Conservation (phyloP, 2,888 invertebrate species). For the Arrhopalites spinosus region DNA sequence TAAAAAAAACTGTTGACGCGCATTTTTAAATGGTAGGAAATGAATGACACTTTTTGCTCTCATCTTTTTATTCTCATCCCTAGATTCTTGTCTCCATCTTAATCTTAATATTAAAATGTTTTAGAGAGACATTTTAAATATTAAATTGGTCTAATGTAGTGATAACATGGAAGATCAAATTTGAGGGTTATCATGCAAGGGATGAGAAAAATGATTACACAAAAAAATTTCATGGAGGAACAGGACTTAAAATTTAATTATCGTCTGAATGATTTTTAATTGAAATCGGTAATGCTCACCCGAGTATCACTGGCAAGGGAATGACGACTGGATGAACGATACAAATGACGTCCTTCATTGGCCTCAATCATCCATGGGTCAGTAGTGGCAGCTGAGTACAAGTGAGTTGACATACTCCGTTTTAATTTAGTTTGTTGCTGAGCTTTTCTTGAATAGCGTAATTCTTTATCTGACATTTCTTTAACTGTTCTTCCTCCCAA, state of each 20-base stretch:
- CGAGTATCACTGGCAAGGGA: conserved; percentile 72
- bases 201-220: too few species aligned
- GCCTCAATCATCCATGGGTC: conserved; percentile 49
- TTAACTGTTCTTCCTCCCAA: background rate
- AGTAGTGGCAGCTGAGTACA: conserved; percentile 46
- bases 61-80: background rate
- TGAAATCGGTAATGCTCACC: too few species aligned
- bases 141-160: too few species aligned
- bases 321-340: conserved; percentile 69
- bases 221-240: too few species aligned
- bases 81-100: too few species aligned
- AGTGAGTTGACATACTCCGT: conserved; percentile 59
- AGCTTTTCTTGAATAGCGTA: conserved; percentile 46
- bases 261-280: too few species aligned
- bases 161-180: too few species aligned
- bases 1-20: conserved; percentile 15
- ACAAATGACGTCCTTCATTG: conserved; percentile 58
- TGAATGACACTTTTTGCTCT: background rate
- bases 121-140: too few species aligned
- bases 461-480: conserved; percentile 55
- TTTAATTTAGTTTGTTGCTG: conserved; percentile 56
- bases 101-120: too few species aligned
- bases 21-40: background rate
- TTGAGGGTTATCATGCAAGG: too few species aligned
- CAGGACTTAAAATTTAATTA: too few species aligned